Base-by-base conservation (phyloP, 1,140 invertebrate genomes). In the Drosophila truncata region DNA sequence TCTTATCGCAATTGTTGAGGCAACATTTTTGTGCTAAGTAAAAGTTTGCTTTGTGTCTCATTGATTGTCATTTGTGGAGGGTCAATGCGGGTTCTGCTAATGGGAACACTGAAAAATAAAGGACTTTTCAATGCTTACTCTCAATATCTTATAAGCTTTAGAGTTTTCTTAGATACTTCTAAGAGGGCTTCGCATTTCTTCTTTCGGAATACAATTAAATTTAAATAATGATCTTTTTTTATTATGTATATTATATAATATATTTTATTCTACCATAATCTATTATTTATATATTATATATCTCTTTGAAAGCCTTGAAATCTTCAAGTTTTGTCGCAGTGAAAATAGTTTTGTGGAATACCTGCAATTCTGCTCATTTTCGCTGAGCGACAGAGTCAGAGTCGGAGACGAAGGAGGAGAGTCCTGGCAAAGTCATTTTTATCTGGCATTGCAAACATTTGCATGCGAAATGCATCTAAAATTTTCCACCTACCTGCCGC, bases 381-480 rank as follows among this genome's bases (percentile, higher is more conserved):
- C 55, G 67, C 72, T 64, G 62, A 52, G 65, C 59, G 44, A 47
- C 7, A 14, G 27, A 0, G 27, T 7, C 27, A 7, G 27, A 29
- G 27, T 29, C 14, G 7, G 46, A 7, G 7, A n/a, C 46, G 46
- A 16, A n/a, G 50, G 1, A 3, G 31, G 2, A 54, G 46, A 52
- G 61, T 65, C 61, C 65, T 72, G 42, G 27, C 44, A 71, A 72
- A 72, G 64, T 67, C 80, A 84, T 88, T 88, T 78, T 90, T 88
- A 88, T 90, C 77, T 79, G 73, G 65, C 73, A 71, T 74, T 80
- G 80, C 84, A 78, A 87, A 79, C 80, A 88, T 88, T 88, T 88
- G 84, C 85, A 90, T 88, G 80, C 85, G 59, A 90, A 90, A 88
- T 84, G 85, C 80, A 72, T 72, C 69, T 75, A 63, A 88, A 88